A percentile compares a stretch with the other conserved stretches of the same genome.
Conservation (phyloP, 53 echinoderm and acorn worm species). For the Zoroaster sp. region DNA sequence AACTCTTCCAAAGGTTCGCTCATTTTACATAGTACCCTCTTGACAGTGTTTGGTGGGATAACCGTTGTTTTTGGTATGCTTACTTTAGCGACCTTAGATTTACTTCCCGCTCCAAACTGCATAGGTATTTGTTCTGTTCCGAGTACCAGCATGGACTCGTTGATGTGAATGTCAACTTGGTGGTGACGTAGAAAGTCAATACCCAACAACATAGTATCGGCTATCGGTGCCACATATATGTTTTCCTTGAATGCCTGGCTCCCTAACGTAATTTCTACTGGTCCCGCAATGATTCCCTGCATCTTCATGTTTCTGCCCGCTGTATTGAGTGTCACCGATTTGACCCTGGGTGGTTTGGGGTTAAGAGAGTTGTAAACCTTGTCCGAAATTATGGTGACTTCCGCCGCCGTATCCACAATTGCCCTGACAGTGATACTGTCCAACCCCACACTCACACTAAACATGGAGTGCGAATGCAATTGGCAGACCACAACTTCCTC, state of each 20-base stretch:
- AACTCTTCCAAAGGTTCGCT: not conserved
- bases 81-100: not conserved
- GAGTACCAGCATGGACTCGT: not conserved
- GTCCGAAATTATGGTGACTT: conserved; percentile 62
- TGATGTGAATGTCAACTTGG: not conserved
- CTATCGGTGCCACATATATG: conserved; percentile 51
- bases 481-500: conserved; percentile 20
- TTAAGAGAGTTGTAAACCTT: not conserved
- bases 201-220: conserved; percentile 52
- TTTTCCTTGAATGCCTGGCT: not conserved
- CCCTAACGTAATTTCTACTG: conserved; percentile 40
- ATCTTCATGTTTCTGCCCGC: conserved; percentile 46
- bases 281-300: conserved; percentile 29
- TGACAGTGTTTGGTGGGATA: conserved; percentile 5
- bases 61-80: not conserved
- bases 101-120: not conserved
- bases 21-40: conserved; percentile 14
- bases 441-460: not conserved
- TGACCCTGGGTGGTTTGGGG: conserved; percentile 31
- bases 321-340: conserved; percentile 20
- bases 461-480: conserved; percentile 38
- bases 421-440: not conserved
- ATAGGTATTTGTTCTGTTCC: not conserved
- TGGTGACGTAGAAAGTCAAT: conserved; percentile 16
- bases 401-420: conserved; percentile 61